A percentile compares a stretch with the other conserved stretches of the same genome.
phyloP scores from a whole-genome alignment of 2,888 invertebrate genomes.

The Lepidochitona cinerea region DNA sequence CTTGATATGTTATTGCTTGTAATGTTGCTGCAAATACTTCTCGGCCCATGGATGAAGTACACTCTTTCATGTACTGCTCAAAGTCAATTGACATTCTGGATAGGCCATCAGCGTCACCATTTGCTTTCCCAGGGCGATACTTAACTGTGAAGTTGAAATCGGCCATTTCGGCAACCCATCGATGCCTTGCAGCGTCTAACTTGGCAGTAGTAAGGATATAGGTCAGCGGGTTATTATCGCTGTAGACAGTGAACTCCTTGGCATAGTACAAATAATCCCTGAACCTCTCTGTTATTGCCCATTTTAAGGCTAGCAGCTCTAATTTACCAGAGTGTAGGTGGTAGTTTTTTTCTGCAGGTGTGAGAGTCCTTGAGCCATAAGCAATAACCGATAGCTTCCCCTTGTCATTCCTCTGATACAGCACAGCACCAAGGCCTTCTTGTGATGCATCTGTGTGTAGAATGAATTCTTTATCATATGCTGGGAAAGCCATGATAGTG shows the following conservation, averaged over 20 bases:
- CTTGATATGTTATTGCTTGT: no score
- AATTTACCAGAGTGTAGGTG: neutral
- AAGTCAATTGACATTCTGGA: no score
- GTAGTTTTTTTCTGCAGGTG: neutral
- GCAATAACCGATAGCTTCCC: neutral
- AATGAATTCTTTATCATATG: neutral
- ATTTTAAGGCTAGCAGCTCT: neutral
- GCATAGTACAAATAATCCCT: slow-evolving; percentile 4
- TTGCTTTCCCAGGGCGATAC: no score
- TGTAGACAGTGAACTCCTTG: neutral
- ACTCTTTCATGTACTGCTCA: no score
- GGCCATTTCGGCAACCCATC: no score
- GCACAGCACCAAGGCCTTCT: neutral
- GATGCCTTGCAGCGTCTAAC: slow-evolving; percentile 1
- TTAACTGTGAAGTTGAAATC: no score
- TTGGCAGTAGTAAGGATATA: slow-evolving; percentile 5
- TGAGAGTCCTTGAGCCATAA: neutral
- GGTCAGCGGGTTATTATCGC: slow-evolving; percentile 5
- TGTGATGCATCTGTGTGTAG: neutral
- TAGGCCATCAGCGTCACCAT: no score
- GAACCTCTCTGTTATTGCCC: slow-evolving; percentile 5
- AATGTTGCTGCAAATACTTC: no score
- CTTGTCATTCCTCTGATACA: neutral
- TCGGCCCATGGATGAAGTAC: no score
- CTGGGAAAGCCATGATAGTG: neutral